A percentile compares a stretch with the other conserved stretches of the same genome.
These are phyloP conservation scores for Piaya cayana DNA, from an alignment of 2,113 vertebrate species.

Conservation along the genomic window DNA sequence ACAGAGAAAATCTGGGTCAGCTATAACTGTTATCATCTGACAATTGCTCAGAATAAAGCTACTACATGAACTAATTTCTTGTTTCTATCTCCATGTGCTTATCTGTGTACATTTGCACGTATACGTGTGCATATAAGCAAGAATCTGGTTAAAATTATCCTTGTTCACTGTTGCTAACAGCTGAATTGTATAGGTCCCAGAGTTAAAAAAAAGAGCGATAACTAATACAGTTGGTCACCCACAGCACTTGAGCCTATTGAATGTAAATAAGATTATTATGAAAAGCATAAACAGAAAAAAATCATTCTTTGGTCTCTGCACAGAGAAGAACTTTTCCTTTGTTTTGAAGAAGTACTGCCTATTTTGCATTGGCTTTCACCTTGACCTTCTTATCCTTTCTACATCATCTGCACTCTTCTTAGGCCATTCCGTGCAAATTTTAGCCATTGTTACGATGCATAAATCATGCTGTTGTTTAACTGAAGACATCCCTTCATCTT, in stretches of 20 bases:
- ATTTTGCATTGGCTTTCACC: neutral
- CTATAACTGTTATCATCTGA: neutral
- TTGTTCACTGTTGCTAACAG: neutral
- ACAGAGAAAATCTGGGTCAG: neutral
- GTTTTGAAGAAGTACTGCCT: neutral
- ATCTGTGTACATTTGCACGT: fast-evolving
- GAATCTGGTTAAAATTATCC: neutral
- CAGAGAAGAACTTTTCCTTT: neutral
- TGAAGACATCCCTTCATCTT: neutral
- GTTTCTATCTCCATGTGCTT: neutral
- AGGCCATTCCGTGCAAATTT: neutral
- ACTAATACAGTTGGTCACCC: neutral
- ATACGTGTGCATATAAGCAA: neutral
- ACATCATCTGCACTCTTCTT: neutral
- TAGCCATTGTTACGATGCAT: neutral
- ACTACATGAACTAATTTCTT: neutral
- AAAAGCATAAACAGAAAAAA: neutral
- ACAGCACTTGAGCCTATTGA: neutral
- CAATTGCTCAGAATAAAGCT: neutral
- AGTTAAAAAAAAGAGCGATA: neutral
- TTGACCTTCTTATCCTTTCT: neutral
- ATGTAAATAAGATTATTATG: slow-evolving; percentile 12
- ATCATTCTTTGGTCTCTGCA: neutral
- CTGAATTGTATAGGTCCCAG: neutral
- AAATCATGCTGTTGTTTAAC: neutral